Percentiles rank a stretch among this genome's conserved stretches.
Conservation (phyloP, 2,113 vertebrate genomes). For the Sitta europaea region DNA sequence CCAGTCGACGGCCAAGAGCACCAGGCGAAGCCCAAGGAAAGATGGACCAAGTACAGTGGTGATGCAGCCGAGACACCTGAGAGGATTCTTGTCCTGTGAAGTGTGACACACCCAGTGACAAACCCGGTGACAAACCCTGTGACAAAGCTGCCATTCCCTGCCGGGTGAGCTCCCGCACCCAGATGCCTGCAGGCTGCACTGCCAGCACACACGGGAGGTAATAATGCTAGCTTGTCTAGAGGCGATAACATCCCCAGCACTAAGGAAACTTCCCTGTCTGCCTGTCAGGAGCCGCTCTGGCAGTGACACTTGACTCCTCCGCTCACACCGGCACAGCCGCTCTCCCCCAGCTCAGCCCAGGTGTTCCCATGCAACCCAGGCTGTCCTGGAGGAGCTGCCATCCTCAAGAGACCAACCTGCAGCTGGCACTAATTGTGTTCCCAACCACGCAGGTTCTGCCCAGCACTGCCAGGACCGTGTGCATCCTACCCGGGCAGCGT, state of each 20-base stretch:
- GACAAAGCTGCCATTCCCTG: not conserved
- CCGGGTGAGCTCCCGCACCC: not conserved
- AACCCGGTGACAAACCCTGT: no score
- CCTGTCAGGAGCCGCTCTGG: not conserved
- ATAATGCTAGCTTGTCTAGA: accelerated
- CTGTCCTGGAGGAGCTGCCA: not conserved
- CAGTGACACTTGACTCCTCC: not conserved
- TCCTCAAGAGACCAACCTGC: not conserved
- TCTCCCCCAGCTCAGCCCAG: no score
- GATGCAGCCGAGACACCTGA: not conserved
- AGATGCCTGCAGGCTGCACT: not conserved
- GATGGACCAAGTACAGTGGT: not conserved
- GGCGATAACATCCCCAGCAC: not conserved
- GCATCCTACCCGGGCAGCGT: not conserved
- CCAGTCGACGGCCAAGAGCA: not conserved
- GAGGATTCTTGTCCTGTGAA: not conserved
- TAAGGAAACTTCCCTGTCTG: not conserved
- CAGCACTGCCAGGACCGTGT: not conserved
- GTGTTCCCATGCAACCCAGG: not conserved
- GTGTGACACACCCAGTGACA: not conserved
- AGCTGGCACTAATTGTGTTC: not conserved
- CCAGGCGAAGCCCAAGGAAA: not conserved
- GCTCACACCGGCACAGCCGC: not conserved
- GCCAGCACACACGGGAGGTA: not conserved
- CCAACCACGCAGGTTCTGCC: not conserved